Percentiles rank a stretch among this genome's conserved stretches.
phyloP scores from a whole-genome alignment of 2,113 vertebrate species.

The Macquaria australasica region DNA sequence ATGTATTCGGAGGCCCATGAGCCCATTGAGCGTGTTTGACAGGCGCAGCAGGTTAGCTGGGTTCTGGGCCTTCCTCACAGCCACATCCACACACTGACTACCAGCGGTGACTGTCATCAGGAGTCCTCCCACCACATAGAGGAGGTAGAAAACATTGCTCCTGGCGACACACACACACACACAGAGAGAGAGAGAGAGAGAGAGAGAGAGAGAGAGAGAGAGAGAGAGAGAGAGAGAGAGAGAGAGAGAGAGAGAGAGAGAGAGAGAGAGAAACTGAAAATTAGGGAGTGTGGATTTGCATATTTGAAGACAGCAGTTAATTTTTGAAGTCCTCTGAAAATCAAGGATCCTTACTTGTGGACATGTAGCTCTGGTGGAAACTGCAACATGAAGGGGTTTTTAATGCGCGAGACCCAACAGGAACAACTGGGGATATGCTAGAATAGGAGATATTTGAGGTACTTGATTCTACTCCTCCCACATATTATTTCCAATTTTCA shows the following conservation, averaged over 20 bases:
- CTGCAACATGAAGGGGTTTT: slow-evolving; percentile 32
- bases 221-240: background rate
- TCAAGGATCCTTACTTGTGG: slow-evolving; percentile 36
- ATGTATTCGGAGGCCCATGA: slow-evolving; percentile 4
- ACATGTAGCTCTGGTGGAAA: slow-evolving; percentile 9
- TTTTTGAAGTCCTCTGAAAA: background rate
- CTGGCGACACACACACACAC: slow-evolving; percentile 19
- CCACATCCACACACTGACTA: slow-evolving; percentile 38
- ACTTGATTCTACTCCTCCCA: background rate
- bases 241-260: background rate
- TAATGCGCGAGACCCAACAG: background rate
- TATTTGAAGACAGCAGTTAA: background rate
- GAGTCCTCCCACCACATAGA: slow-evolving; percentile 45
- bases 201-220: background rate
- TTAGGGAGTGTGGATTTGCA: background rate
- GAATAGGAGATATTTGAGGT: background rate
- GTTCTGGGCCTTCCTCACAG: slow-evolving; percentile 30
- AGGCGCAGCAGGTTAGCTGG: slow-evolving; percentile 27
- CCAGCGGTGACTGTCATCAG: slow-evolving; percentile 49
- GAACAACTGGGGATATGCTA: background rate
- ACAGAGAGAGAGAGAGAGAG: background rate
- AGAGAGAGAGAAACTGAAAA: background rate
- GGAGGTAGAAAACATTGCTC: slow-evolving; percentile 31
- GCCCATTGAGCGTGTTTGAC: slow-evolving; percentile 11
- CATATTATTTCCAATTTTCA: background rate